Percentiles rank a stretch among this genome's conserved stretches.
Evolutionary conservation across 92 coral and sea anemone genomes (phyloP).

Genomic region (Phenganax marumi): DNA sequence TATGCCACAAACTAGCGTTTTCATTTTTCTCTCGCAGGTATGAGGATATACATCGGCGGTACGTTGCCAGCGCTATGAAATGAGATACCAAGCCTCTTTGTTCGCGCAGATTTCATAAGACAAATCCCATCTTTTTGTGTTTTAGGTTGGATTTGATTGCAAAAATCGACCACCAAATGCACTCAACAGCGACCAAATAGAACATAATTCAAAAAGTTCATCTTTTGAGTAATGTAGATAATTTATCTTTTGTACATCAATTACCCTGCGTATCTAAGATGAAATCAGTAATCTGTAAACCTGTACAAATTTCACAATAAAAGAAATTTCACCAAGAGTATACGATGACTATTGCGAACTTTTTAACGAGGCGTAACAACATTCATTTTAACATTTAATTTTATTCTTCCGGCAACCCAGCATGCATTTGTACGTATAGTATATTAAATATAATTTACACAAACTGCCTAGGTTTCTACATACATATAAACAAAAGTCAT

Average conservation of each 20-base stretch:
- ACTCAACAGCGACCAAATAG: slow-evolving; percentile 8
- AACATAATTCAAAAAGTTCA: not conserved
- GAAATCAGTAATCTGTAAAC: not conserved
- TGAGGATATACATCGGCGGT: slow-evolving; percentile 35
- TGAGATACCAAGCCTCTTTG: not conserved
- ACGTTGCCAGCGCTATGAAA: not conserved
- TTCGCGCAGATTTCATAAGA: not conserved
- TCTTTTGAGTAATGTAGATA: too few relatives aligned
- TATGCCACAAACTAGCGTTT: not conserved
- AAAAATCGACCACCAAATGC: slow-evolving; percentile 40
- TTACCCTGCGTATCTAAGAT: too few relatives aligned
- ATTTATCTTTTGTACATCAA: too few relatives aligned
- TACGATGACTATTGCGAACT: not conserved
- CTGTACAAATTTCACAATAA: slow-evolving; percentile 6
- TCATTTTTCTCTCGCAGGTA: slow-evolving; percentile 9
- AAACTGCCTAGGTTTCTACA: not conserved
- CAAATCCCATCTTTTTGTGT: not conserved
- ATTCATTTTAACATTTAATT: not conserved
- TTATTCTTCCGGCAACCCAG: slow-evolving; percentile 5
- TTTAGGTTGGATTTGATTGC: slow-evolving; percentile 41
- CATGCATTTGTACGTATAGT: slow-evolving; percentile 19
- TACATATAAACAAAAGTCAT: slow-evolving; percentile 7
- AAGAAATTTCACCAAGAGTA: not conserved
- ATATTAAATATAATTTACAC: slow-evolving; percentile 36
- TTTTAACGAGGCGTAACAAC: not conserved